phyloP scores from a whole-genome alignment of 1,140 invertebrate genomes.

The Schlechtendalia chinensis region DNA sequence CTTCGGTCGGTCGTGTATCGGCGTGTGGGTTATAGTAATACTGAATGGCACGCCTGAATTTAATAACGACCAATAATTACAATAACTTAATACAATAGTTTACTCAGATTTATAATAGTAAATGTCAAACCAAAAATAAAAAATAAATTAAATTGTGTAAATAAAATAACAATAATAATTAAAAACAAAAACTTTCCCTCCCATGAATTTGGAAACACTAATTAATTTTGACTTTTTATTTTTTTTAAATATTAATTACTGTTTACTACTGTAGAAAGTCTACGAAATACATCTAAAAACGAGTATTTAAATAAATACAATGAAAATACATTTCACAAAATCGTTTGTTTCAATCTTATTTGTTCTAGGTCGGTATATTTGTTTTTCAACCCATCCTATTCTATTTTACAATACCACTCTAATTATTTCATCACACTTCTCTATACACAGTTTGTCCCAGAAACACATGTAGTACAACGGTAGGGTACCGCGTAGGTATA shows the following conservation, averaged over 20 bases:
- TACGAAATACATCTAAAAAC: neutral
- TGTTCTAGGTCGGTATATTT: constrained; percentile 20
- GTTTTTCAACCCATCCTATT: constrained; percentile 11
- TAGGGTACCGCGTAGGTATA: neutral
- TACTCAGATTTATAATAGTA: neutral
- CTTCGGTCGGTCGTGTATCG: no score
- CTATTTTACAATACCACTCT: constrained; percentile 22
- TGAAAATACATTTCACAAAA: neutral
- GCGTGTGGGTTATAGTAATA: no score
- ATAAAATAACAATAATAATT: neutral
- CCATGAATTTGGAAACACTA: neutral
- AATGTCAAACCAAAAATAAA: neutral
- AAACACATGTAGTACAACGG: neutral
- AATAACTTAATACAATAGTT: no score
- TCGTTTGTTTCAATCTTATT: constrained; percentile 9
- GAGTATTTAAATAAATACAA: neutral
- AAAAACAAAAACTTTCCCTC: constrained; percentile 21
- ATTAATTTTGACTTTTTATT: constrained; percentile 1
- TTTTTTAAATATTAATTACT: neutral
- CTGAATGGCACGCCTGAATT: no score
- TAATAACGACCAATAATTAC: no score
- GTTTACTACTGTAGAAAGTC: neutral
- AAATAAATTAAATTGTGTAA: neutral
- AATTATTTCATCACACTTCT: neutral
- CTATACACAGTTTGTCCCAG: neutral